Evolutionary conservation across 2,797 vertebrate species (phyloP), one percentile per base, ranked within the genome.

Genomic region (Vultur gryphus): DNA sequence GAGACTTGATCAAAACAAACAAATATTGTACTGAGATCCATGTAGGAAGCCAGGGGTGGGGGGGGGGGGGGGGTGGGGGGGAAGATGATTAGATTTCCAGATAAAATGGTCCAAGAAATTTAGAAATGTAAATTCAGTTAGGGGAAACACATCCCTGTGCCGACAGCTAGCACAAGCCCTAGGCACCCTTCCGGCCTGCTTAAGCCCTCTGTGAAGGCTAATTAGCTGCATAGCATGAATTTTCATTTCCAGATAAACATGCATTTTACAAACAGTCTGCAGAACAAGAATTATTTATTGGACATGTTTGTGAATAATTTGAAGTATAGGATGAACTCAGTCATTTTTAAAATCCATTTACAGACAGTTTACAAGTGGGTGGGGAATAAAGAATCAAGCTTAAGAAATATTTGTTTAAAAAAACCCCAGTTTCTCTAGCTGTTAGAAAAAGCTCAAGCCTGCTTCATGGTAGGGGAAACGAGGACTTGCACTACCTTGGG

Each of bases 201-300:
- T 79, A 84, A 71, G 15, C 52, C 72, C 80, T 92, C 54, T 94
- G 62, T 90, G 82, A 88, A 75, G 51, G 61, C 84, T 96, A 93
- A 96, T 95, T 93, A 93, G 18, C 41, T 78, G 62, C 84, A 62
- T 54, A 78, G 76, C 54, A 78, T 90, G 82, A 91, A 88, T 95
- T 94, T 90, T 86, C 72, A 93, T 29, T 91, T 79, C 71, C 35
- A 71, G 80, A 95, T 79, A 91, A 93, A 91, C 75, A 88, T n/a
- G 33, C 57, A 76, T 93, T 94, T 95, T 91, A 52, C 62, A 88
- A 94, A 80, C 62, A 93, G 35, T 90, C 79, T 86, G 20, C 79
- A 81, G 46, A 91, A 86, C 3, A 43, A 93, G 35, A 84, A 78
- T 88, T 91, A 90, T 90, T 95, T 96, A 62, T 84, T 78, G 58